Percentiles rank a stretch among this genome's conserved stretches.
These are phyloP conservation scores for Alcedo atthis DNA, from an alignment of 2,797 vertebrate genomes.

Conservation along the genomic window DNA sequence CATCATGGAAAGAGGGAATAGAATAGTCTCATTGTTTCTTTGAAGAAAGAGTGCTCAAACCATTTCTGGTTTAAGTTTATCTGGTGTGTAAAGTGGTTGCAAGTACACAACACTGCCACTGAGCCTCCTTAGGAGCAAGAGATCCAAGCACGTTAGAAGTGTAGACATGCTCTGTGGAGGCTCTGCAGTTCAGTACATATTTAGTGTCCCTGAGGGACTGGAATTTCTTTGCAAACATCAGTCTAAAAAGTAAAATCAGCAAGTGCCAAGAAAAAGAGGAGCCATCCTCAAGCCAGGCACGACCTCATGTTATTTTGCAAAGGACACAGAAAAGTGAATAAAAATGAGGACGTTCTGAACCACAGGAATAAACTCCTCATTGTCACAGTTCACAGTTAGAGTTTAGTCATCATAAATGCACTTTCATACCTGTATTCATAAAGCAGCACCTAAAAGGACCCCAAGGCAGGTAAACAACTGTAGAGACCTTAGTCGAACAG, in stretches of 20 bases:
- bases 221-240: slow-evolving; percentile 27
- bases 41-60: neutral
- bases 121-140: neutral
- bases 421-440: neutral
- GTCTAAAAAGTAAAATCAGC: slow-evolving; percentile 9
- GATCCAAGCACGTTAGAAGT: neutral
- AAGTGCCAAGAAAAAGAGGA: slow-evolving; percentile 45
- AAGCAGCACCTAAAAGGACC: neutral
- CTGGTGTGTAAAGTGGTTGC: neutral
- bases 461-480: neutral
- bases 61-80: neutral
- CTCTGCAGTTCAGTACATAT: neutral
- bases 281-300: slow-evolving; percentile 16
- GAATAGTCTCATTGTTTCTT: neutral
- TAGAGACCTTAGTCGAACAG: neutral
- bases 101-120: neutral
- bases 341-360: slow-evolving; percentile 30
- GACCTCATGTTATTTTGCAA: neutral
- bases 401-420: neutral
- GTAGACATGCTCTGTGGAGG: neutral
- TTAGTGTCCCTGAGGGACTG: neutral
- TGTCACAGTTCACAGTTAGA: neutral
- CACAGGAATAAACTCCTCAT: neutral
- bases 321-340: neutral
- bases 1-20: neutral